These are phyloP conservation scores for Diarsia rubi DNA, from an alignment of 2,888 invertebrate species.

Conservation along the genomic window DNA sequence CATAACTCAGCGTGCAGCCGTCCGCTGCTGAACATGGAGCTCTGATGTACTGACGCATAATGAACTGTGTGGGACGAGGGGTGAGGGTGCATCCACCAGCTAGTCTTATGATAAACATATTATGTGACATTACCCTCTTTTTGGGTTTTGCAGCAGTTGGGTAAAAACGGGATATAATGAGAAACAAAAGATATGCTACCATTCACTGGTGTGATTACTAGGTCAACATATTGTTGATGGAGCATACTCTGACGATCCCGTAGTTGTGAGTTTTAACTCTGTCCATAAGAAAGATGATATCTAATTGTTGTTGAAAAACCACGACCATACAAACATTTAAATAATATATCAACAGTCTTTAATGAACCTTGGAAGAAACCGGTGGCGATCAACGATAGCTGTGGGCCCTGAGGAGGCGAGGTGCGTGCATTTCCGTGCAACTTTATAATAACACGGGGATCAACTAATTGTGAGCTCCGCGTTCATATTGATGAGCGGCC, in stretches of 20 bases:
- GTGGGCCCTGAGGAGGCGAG: not conserved
- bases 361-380: not conserved
- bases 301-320: not conserved
- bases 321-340: not conserved
- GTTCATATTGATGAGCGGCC: conserved; percentile 72
- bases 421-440: conserved; percentile 49
- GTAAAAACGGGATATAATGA: not conserved
- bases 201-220: not conserved
- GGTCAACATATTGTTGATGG: not conserved
- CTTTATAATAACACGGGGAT: conserved; percentile 68
- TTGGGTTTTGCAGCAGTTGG: no score
- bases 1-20: not conserved
- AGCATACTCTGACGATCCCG: not conserved
- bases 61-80: not conserved
- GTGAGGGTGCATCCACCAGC: not conserved
- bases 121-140: not conserved
- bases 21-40: not conserved
- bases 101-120: not conserved
- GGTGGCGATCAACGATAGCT: conserved; percentile 7
- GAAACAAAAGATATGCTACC: not conserved
- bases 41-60: not conserved
- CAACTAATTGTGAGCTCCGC: conserved; percentile 71
- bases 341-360: not conserved
- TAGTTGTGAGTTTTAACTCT: not conserved
- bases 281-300: not conserved